Evolutionary conservation across 2,888 invertebrate genomes (phyloP).

Genomic region (Cephus sareptanus): DNA sequence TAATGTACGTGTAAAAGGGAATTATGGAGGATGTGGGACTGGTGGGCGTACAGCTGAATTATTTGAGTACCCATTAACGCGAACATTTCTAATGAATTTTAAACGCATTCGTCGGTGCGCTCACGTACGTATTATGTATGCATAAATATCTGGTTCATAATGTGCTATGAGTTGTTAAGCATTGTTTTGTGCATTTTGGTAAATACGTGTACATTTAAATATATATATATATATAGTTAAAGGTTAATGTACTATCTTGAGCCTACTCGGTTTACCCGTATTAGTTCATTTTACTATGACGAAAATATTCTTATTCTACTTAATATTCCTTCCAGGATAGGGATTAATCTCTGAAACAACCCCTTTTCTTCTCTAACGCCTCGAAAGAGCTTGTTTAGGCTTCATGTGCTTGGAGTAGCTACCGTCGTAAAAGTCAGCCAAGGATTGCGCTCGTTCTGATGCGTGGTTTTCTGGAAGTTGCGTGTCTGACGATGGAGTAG

Average conservation of each 20-base stretch:
- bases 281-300: neutral
- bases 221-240: neutral
- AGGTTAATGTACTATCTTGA: neutral
- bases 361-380: too few relatives aligned
- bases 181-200: neutral
- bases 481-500: neutral
- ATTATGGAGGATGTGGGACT: neutral
- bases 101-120: neutral
- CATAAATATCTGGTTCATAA: neutral
- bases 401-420: neutral
- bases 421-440: neutral
- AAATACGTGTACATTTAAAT: too few relatives aligned
- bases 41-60: neutral
- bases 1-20: neutral
- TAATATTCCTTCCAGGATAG: neutral
- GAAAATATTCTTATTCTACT: neutral
- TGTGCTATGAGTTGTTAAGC: neutral
- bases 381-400: too few relatives aligned
- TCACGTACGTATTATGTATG: neutral
- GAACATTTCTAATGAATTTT: neutral
- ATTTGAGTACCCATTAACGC: too few relatives aligned
- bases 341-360: neutral
- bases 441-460: neutral
- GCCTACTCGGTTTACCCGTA: neutral
- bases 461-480: neutral